Evolutionary conservation across 2,113 vertebrate genomes (phyloP).

Genomic region (Xiphophorus hellerii): DNA sequence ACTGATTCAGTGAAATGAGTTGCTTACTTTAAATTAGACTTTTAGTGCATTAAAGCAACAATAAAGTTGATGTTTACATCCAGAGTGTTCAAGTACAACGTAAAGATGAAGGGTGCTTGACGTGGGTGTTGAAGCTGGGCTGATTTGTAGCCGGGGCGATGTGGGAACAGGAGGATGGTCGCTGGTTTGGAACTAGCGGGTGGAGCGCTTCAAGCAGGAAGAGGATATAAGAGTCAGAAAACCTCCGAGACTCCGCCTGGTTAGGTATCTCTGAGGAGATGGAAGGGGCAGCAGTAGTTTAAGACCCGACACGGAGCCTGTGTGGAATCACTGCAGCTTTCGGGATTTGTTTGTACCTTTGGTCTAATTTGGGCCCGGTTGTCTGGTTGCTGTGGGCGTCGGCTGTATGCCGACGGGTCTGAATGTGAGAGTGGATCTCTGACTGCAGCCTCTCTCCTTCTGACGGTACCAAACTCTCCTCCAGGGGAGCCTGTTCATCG

Average conservation of each 20-base stretch:
- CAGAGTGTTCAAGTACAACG: neutral
- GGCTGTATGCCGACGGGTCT: constrained; percentile 68
- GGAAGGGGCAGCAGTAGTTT: neutral
- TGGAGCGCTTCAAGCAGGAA: constrained; percentile 32
- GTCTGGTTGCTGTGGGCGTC: constrained; percentile 72
- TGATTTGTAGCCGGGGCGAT: neutral
- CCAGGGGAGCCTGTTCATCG: constrained; percentile 87
- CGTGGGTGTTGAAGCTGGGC: neutral
- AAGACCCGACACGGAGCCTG: neutral
- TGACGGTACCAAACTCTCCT: constrained; percentile 84
- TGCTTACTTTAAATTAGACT: neutral
- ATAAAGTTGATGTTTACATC: constrained; percentile 23
- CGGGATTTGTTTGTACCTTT: constrained; percentile 50
- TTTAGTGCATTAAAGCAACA: constrained; percentile 17
- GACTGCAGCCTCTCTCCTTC: constrained; percentile 78
- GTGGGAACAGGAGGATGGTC: constrained; percentile 3
- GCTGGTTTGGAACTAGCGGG: constrained; percentile 9
- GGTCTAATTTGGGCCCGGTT: constrained; percentile 59
- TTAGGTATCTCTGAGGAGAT: constrained; percentile 67
- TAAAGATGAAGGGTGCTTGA: constrained; percentile 12
- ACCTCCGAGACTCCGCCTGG: constrained; percentile 66
- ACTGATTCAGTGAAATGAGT: neutral
- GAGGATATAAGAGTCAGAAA: constrained; percentile 67
- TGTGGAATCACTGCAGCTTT: neutral
- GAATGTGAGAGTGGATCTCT: constrained; percentile 62